phyloP scores from a whole-genome alignment of 2,888 invertebrate species.

The Smittia aterrima region DNA sequence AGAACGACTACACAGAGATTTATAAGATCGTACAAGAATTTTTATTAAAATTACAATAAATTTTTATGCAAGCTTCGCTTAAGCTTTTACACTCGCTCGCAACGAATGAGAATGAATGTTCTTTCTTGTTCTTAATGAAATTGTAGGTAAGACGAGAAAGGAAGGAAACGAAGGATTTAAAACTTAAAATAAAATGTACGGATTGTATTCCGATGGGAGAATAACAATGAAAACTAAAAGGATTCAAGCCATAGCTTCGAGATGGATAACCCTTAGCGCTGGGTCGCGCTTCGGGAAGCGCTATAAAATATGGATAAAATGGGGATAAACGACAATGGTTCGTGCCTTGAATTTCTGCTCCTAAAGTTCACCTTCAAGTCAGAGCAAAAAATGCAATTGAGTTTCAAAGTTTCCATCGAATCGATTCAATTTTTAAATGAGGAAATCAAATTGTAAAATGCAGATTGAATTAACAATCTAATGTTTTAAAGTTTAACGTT shows the following conservation, averaged over 20 bases:
- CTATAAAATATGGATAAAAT: conserved; percentile 9
- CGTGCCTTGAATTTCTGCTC: not conserved
- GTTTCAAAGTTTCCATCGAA: not conserved
- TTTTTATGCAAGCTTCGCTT: conserved; percentile 36
- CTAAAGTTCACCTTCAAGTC: not conserved
- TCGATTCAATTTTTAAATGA: too few relatives aligned
- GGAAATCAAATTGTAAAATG: too few relatives aligned
- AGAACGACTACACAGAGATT: conserved; percentile 26
- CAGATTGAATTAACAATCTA: too few relatives aligned
- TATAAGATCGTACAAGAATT: conserved; percentile 42
- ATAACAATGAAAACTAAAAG: conserved; percentile 20
- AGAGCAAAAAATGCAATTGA: not conserved
- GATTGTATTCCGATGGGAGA: conserved; percentile 1
- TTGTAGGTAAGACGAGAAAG: conserved; percentile 4
- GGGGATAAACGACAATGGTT: not conserved
- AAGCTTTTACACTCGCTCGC: conserved; percentile 18
- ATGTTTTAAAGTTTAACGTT: too few relatives aligned
- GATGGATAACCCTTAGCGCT: not conserved
- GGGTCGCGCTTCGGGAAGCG: not conserved
- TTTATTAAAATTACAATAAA: conserved; percentile 42
- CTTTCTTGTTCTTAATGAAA: conserved; percentile 34
- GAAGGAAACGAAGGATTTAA: not conserved
- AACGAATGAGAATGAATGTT: conserved; percentile 26
- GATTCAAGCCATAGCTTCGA: not conserved
- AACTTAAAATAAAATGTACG: conserved; percentile 20